Evolutionary conservation across 2,113 vertebrate genomes (phyloP), one percentile per base, ranked within the genome.

Genomic region (Eptesicus fuscus): DNA sequence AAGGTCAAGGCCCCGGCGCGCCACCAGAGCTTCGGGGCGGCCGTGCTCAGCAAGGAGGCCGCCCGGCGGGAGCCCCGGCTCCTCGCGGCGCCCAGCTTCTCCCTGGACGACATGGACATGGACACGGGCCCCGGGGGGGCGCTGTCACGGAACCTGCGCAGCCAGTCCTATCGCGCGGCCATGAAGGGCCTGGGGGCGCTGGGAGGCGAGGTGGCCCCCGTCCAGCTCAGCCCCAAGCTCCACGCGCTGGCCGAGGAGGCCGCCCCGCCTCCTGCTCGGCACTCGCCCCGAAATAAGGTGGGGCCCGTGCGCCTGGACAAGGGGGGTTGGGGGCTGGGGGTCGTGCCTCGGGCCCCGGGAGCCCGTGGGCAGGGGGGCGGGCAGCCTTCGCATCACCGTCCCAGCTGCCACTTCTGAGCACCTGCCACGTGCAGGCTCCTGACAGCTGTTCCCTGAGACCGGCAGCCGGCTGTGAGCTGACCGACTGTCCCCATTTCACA

Each of bases 111-210:
- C 90, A 98, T 93, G 10, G 98, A 98, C 1, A 12, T 95, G 13
- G 95, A 96, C 12, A 96, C 96, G 0, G 98, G 97, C 0, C 95
- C 97, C 0, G 98, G 98, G 1, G 98, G 97, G 1, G 1, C 82
- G 7, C 93, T 99, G 71, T 98, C 98, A 51, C 98, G 99, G 51
- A 99, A 99, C 95, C 98, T 99, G 71, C 98, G 99, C 96, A 99
- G 99, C 97, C 99, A 98, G 96, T 99, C 99, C 0, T 99, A 99
- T 97, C 98, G 99, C 1, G 99, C 98, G 0, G 99, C 99, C 25
- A 98, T 99, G 98, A 99, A 98, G 96, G 98, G 98, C 23, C 89
- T 93, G 51, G 97, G 97, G 70, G 61, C 93, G 0, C 97, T 97
- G 0, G 76, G 94, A 0, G 1, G 96, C 0, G 95, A 94, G 4